A percentile compares a stretch with the other conserved stretches of the same genome.
These are phyloP conservation scores for Sturmia bella DNA, from an alignment of 2,888 invertebrate species.

Conservation along the genomic window DNA sequence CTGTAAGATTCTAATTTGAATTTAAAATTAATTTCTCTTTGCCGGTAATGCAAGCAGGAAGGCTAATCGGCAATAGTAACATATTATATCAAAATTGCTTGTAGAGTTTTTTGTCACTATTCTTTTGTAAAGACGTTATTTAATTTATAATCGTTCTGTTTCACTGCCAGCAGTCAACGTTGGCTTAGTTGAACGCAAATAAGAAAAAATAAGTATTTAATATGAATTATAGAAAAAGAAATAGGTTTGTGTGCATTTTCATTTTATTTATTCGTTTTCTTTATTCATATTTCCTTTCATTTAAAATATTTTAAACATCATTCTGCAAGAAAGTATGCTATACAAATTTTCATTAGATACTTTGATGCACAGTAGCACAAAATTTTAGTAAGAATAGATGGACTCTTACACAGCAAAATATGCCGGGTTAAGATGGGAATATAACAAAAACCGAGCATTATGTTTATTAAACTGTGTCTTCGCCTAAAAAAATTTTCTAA, in stretches of 20 bases:
- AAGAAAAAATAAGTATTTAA: slow-evolving; percentile 27
- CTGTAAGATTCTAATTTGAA: slow-evolving; percentile 67
- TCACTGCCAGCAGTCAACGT: background rate
- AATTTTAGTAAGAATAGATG: no score
- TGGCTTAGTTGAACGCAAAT: background rate
- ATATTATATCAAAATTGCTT: slow-evolving; percentile 39
- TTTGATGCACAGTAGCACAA: background rate
- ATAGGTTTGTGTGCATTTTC: background rate
- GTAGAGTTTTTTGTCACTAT: background rate
- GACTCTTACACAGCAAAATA: no score
- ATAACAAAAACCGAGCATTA: no score
- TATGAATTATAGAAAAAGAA: slow-evolving; percentile 37
- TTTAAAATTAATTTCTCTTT: slow-evolving; percentile 68
- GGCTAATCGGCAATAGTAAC: slow-evolving; percentile 7
- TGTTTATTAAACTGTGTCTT: no score
- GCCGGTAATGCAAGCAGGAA: slow-evolving; percentile 44
- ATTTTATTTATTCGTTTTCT: background rate
- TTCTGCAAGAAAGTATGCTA: slow-evolving; percentile 1
- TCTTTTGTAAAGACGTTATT: slow-evolving; percentile 18
- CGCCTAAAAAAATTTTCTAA: no score
- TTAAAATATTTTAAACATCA: slow-evolving; percentile 40
- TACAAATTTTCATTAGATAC: background rate
- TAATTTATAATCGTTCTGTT: slow-evolving; percentile 32
- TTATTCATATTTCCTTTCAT: slow-evolving; percentile 38
- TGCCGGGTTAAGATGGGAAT: no score